These are phyloP conservation scores for Propithecus perrieri DNA, from an alignment of 2,797 vertebrate genomes.

Conservation along the genomic window DNA sequence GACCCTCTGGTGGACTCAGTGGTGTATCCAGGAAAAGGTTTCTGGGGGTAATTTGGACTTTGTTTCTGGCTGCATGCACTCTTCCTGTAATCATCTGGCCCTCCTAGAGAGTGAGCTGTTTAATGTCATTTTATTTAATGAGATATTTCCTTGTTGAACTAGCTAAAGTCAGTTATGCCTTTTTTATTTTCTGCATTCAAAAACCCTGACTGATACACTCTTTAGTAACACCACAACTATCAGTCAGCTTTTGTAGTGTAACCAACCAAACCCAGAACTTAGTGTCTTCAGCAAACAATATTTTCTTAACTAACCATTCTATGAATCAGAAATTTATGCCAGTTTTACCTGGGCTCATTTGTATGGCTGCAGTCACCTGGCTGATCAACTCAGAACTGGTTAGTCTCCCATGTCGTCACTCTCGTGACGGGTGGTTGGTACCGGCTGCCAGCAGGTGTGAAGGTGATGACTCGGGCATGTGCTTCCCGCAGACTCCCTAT, in stretches of 20 bases:
- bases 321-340: background rate
- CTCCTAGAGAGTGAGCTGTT: background rate
- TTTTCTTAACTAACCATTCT: background rate
- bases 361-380: background rate
- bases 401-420: background rate
- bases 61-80: background rate
- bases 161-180: background rate
- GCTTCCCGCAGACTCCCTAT: background rate
- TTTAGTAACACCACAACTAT: background rate
- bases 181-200: background rate
- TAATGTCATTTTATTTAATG: background rate
- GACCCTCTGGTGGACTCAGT: too few relatives aligned
- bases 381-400: background rate
- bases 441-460: background rate
- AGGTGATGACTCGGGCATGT: background rate
- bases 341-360: background rate
- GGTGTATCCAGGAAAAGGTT: background rate
- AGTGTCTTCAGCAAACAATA: background rate
- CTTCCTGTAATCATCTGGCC: background rate
- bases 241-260: background rate
- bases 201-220: background rate
- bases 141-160: background rate
- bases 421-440: too few relatives aligned
- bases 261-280: background rate
- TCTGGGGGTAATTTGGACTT: background rate